Conservation (phyloP, 1,140 invertebrate genomes). For the Epicauta chinensis region DNA sequence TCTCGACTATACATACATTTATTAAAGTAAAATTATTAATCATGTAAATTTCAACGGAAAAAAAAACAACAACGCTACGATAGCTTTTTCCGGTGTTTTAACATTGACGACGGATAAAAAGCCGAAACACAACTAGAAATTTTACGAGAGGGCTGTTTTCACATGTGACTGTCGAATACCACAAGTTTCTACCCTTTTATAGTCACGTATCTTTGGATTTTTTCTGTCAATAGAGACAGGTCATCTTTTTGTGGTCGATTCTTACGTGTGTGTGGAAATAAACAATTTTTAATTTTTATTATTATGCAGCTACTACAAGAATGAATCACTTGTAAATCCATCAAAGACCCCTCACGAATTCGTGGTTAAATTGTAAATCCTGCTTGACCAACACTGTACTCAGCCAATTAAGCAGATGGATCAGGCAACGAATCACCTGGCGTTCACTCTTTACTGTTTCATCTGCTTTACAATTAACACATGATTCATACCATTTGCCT, state of each 20-base stretch:
- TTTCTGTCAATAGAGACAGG: no score
- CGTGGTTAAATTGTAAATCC: neutral
- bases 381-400: neutral
- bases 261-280: no score
- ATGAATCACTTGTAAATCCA: neutral
- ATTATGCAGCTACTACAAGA: no score
- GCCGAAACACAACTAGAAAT: neutral
- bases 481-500: slow-evolving; percentile 15
- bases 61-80: slow-evolving; percentile 7
- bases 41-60: no score
- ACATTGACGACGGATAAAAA: slow-evolving; percentile 1
- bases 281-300: no score
- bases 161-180: slow-evolving; percentile 2
- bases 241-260: no score
- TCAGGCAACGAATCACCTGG: slow-evolving; percentile 17
- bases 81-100: slow-evolving; percentile 2
- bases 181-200: neutral
- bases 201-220: no score
- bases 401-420: slow-evolving; percentile 21
- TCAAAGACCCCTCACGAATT: no score
- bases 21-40: no score
- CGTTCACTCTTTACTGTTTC: slow-evolving; percentile 5
- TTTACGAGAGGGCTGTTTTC: neutral
- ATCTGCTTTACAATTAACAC: slow-evolving; percentile 17
- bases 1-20: slow-evolving; percentile 16